phyloP scores from a whole-genome alignment of 1,140 invertebrate genomes.

The Ylistrum balloti region DNA sequence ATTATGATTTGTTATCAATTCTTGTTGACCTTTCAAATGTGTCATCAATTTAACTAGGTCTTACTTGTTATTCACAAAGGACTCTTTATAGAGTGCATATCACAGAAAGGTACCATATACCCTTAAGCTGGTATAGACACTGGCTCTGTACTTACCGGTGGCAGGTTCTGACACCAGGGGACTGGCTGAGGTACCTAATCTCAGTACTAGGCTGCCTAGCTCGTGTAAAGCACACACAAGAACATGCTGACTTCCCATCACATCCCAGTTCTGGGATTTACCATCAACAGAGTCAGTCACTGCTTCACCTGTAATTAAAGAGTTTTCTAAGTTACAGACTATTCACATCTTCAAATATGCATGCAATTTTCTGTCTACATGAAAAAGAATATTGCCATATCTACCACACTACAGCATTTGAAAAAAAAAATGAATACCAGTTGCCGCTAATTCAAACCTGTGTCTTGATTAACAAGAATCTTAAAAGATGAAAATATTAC shows the following conservation, averaged over 20 bases:
- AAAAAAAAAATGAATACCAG: no score
- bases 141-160: slow-evolving; percentile 85
- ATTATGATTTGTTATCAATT: neutral
- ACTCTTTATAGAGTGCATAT: neutral
- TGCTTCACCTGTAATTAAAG: slow-evolving; percentile 73
- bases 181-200: slow-evolving; percentile 95
- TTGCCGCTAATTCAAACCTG: no score
- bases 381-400: no score
- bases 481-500: no score
- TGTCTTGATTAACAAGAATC: no score
- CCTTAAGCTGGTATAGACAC: neutral
- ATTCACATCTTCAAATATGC: no score
- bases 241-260: slow-evolving; percentile 91
- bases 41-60: neutral
- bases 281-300: slow-evolving; percentile 73
- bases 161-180: slow-evolving; percentile 94
- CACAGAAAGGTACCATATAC: neutral
- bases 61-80: no score
- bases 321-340: slow-evolving; percentile 40
- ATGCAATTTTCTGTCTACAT: no score
- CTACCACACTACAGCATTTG: no score
- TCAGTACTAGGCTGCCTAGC: slow-evolving; percentile 88
- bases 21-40: neutral
- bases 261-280: slow-evolving; percentile 70
- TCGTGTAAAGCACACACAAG: slow-evolving; percentile 96